Evolutionary conservation across 2,797 vertebrate genomes (phyloP).

Genomic region (Mormyrops attenuatus): DNA sequence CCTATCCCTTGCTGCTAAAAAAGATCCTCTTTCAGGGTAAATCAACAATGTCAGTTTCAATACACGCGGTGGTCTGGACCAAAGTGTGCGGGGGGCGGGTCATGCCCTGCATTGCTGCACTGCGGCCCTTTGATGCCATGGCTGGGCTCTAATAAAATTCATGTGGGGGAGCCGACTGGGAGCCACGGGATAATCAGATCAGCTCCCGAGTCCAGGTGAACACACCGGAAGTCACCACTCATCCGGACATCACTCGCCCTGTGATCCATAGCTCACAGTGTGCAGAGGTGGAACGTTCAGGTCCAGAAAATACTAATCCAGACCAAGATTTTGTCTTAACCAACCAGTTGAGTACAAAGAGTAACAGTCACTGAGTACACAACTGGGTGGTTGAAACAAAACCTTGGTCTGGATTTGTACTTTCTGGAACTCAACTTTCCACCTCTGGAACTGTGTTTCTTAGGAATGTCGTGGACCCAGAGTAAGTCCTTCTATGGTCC

Average conservation of each 20-base stretch:
- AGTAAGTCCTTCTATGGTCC: neutral
- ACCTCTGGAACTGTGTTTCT: neutral
- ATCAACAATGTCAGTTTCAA: constrained; percentile 31
- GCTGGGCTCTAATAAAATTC: neutral
- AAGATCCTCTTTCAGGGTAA: constrained; percentile 20
- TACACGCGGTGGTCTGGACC: neutral
- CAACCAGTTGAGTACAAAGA: neutral
- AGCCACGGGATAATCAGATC: neutral
- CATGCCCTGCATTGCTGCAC: neutral
- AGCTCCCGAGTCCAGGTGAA: neutral
- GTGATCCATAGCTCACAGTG: neutral
- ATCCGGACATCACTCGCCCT: neutral
- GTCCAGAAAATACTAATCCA: neutral
- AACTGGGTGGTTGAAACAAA: neutral
- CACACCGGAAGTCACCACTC: neutral
- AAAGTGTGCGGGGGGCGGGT: neutral
- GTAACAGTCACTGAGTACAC: neutral
- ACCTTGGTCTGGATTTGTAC: neutral
- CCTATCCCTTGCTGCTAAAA: neutral
- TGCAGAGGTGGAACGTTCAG: neutral
- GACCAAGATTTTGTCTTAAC: neutral
- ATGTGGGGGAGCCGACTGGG: neutral
- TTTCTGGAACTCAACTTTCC: neutral
- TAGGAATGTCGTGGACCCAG: neutral
- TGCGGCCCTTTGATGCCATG: neutral